phyloP scores from a whole-genome alignment of 2,113 vertebrate genomes.

The Corvus moneduloides region DNA sequence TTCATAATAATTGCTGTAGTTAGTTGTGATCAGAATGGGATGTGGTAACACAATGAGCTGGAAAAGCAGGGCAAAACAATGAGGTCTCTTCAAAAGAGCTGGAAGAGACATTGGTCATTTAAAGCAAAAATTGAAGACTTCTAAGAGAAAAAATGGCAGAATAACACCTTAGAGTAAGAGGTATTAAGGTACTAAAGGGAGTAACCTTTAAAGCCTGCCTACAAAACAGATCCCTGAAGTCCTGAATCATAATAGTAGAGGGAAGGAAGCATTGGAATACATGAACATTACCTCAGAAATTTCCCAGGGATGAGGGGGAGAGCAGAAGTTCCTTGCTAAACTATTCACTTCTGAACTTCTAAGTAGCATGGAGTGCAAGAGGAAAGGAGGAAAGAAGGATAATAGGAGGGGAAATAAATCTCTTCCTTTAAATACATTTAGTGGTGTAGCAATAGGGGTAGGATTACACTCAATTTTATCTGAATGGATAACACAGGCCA shows the following conservation, averaged over 20 bases:
- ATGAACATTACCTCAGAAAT: background rate
- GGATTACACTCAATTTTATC: slow-evolving; percentile 34
- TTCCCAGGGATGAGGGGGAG: background rate
- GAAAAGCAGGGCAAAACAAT: background rate
- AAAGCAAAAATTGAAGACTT: slow-evolving; percentile 37
- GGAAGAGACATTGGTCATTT: slow-evolving; percentile 8
- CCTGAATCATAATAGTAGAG: background rate
- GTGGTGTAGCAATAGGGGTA: background rate
- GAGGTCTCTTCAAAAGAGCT: background rate
- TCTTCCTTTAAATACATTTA: slow-evolving; percentile 20
- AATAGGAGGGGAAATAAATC: slow-evolving; percentile 7
- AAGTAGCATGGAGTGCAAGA: background rate
- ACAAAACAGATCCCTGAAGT: slow-evolving; percentile 19
- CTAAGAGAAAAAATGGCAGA: slow-evolving; percentile 7
- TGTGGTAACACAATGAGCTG: background rate
- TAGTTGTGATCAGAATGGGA: background rate
- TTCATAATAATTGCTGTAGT: background rate
- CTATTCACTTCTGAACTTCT: background rate
- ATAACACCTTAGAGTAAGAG: slow-evolving; percentile 46
- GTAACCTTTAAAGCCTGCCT: slow-evolving; percentile 60
- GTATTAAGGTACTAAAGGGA: slow-evolving; percentile 33
- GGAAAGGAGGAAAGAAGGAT: background rate
- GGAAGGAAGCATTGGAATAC: slow-evolving; percentile 2
- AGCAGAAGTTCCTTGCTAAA: slow-evolving; percentile 22
- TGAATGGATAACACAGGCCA: background rate